phyloP scores from a whole-genome alignment of 2,888 invertebrate genomes.

The Cosmia pyralina region DNA sequence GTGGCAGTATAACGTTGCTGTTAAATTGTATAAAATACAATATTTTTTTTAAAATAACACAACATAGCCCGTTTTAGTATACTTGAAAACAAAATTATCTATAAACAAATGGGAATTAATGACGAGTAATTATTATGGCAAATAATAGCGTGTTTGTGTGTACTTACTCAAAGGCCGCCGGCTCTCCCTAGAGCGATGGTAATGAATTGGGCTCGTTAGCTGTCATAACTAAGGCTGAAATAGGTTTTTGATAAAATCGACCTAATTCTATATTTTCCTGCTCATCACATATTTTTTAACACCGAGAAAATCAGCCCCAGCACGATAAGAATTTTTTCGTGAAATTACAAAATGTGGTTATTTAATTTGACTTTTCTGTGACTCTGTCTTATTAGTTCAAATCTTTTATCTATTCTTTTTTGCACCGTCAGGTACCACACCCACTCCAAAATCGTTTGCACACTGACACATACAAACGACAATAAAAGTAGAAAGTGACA shows the following conservation, averaged over 20 bases:
- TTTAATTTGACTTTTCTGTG: slow-evolving; percentile 15
- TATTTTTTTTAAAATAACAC: not conserved
- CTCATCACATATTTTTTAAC: slow-evolving; percentile 6
- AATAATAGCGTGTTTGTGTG: slow-evolving; percentile 77
- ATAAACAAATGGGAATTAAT: slow-evolving; percentile 68
- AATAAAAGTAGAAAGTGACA: slow-evolving; percentile 54
- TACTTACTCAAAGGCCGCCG: slow-evolving; percentile 69
- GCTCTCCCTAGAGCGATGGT: slow-evolving; percentile 71
- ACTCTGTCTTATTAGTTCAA: slow-evolving; percentile 7
- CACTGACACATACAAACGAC: slow-evolving; percentile 44
- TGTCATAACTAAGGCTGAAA: slow-evolving; percentile 69
- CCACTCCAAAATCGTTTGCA: slow-evolving; percentile 31
- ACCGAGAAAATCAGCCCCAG: not conserved
- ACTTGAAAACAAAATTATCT: slow-evolving; percentile 25
- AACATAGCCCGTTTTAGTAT: slow-evolving; percentile 8
- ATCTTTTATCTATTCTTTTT: slow-evolving; percentile 12
- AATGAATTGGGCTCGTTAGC: slow-evolving; percentile 76
- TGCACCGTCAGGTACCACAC: slow-evolving; percentile 11
- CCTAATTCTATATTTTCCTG: slow-evolving; percentile 58
- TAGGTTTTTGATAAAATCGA: slow-evolving; percentile 64
- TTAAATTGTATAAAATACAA: not conserved
- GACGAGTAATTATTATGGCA: slow-evolving; percentile 71
- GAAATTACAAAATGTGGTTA: not conserved
- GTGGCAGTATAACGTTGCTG: slow-evolving; percentile 1
- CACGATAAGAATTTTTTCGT: not conserved